Evolutionary conservation across 2,113 vertebrate species (phyloP).

Genomic region (Proteles cristata): DNA sequence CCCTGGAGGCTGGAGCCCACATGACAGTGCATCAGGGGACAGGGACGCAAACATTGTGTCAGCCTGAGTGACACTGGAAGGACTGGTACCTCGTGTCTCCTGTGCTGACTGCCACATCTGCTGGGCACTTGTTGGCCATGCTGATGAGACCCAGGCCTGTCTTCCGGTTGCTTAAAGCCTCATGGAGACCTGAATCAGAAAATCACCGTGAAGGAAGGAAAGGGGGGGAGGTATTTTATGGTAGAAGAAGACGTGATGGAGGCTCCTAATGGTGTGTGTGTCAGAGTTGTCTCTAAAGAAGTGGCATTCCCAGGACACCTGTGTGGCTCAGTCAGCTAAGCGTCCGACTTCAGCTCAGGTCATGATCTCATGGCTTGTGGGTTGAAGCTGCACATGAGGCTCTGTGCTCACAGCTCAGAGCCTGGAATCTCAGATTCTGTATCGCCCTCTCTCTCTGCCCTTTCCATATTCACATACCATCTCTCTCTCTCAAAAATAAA

Average conservation of each 20-base stretch:
- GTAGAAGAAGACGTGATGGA: background rate
- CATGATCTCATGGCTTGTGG: too few species aligned
- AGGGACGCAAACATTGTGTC: background rate
- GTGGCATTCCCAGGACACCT: background rate
- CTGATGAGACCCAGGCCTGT: too few species aligned
- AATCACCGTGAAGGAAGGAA: background rate
- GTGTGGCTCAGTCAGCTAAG: too few species aligned
- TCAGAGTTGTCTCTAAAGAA: background rate
- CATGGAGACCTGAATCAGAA: background rate
- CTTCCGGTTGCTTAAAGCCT: background rate
- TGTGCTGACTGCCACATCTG: background rate
- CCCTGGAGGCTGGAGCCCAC: background rate
- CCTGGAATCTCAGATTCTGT: too few species aligned
- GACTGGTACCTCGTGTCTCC: background rate
- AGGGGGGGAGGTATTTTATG: background rate
- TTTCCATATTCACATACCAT: too few species aligned
- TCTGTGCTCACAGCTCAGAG: too few species aligned
- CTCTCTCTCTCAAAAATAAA: too few species aligned
- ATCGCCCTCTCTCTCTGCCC: too few species aligned
- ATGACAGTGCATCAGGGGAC: background rate
- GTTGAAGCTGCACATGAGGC: too few species aligned
- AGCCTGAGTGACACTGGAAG: background rate
- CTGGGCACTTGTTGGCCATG: background rate
- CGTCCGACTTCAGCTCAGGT: too few species aligned
- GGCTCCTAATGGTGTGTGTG: too few species aligned